Percentiles rank a stretch among this genome's conserved stretches.
Conservation (phyloP, 2,113 vertebrate species). For the Phaetusa simplex region DNA sequence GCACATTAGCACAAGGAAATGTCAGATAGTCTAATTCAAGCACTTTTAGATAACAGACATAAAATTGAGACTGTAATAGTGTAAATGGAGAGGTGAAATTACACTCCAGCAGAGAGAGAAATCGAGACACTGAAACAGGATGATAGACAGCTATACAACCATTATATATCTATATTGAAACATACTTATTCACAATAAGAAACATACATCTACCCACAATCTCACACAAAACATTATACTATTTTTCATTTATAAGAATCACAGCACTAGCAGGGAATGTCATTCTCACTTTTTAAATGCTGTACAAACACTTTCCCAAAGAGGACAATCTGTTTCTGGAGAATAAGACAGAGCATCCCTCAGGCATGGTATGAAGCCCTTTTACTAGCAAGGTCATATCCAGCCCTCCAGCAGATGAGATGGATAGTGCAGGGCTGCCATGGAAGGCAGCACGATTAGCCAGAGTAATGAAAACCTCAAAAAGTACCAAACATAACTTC, state of each 20-base stretch:
- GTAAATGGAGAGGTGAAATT: neutral
- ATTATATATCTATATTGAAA: neutral
- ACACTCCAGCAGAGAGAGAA: neutral
- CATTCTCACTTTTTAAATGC: neutral
- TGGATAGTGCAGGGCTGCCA: neutral
- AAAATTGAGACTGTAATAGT: neutral
- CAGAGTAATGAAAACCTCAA: neutral
- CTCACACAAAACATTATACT: neutral
- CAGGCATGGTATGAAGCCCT: neutral
- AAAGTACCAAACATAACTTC: neutral
- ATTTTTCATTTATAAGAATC: neutral
- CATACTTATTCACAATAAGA: neutral
- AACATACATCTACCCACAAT: neutral
- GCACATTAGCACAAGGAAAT: neutral
- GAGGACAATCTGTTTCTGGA: neutral
- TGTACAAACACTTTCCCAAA: neutral
- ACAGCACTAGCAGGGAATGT: neutral
- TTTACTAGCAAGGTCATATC: neutral
- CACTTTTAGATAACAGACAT: neutral
- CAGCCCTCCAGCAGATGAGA: neutral
- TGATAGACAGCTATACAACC: neutral
- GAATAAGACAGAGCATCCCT: neutral
- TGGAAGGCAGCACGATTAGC: neutral
- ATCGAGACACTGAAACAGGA: neutral
- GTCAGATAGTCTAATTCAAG: neutral